phyloP scores from a whole-genome alignment of 1,140 invertebrate genomes.

The Bombus difficillimus region DNA sequence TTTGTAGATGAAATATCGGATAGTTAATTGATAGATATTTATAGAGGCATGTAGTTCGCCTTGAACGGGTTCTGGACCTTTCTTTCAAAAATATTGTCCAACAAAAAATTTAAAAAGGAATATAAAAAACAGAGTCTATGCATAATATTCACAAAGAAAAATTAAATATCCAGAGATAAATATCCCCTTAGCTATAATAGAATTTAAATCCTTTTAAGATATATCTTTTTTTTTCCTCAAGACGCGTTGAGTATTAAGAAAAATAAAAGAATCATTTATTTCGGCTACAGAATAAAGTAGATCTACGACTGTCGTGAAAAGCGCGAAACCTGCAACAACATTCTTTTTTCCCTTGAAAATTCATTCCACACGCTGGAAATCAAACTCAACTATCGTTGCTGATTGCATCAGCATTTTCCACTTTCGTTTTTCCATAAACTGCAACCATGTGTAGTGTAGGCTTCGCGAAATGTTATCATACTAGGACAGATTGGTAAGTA shows the following conservation, averaged over 20 bases:
- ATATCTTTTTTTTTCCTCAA: not conserved
- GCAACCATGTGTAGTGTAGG: conserved; percentile 22
- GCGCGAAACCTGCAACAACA: not conserved
- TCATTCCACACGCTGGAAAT: conserved; percentile 33
- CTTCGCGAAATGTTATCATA: conserved; percentile 33
- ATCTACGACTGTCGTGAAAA: not conserved
- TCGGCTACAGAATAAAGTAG: not conserved
- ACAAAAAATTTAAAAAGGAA: not conserved
- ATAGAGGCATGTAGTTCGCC: conserved; percentile 46
- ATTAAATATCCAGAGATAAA: too few species aligned
- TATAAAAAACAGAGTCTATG: not conserved
- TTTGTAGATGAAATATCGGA: conserved; percentile 58
- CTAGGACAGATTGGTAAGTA: conserved; percentile 30
- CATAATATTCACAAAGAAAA: not conserved
- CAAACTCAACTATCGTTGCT: conserved; percentile 50
- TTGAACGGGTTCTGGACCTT: conserved; percentile 54
- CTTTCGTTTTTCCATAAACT: conserved; percentile 50
- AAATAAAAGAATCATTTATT: too few species aligned
- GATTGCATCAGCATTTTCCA: conserved; percentile 52
- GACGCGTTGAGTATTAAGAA: too few species aligned
- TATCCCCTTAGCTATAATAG: too few species aligned
- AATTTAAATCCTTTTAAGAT: not conserved
- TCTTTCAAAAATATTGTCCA: conserved; percentile 43
- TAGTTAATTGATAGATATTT: conserved; percentile 52
- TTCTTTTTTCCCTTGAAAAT: conserved; percentile 37